Percentiles rank a stretch among this genome's conserved stretches.
phyloP scores from a whole-genome alignment of 2,888 invertebrate species.

The Eupithecia vulgata region DNA sequence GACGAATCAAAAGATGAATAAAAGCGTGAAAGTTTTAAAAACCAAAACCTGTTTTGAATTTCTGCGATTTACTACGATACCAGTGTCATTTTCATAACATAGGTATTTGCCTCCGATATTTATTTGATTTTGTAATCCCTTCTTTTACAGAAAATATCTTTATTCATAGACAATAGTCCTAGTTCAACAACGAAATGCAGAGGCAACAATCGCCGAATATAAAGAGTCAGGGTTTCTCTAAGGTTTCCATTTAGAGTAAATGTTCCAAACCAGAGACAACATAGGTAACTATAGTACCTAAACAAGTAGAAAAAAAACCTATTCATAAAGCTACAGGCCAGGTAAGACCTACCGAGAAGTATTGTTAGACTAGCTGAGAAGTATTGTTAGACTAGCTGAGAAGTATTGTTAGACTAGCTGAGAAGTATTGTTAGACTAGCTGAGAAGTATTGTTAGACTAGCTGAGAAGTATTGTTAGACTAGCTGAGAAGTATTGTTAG shows the following conservation, averaged over 20 bases:
- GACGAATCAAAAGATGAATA: no score
- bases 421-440: background rate
- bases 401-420: background rate
- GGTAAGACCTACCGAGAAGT: background rate
- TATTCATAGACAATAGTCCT: no score
- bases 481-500: background rate
- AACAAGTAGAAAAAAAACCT: background rate
- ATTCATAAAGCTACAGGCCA: background rate
- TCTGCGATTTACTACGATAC: no score
- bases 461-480: background rate
- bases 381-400: background rate
- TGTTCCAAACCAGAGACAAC: background rate
- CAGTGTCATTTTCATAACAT: no score
- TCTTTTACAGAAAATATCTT: no score
- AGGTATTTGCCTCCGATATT: no score
- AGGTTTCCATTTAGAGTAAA: background rate
- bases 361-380: background rate
- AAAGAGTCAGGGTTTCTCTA: background rate
- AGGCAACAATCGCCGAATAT: no score
- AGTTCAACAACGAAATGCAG: no score
- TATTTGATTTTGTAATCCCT: no score
- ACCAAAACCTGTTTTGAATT: no score
- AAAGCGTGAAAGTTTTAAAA: no score
- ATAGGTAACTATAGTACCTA: no score
- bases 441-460: background rate